A percentile compares a stretch with the other conserved stretches of the same genome.
These are phyloP conservation scores for Hypotaenidia philippensis DNA, from an alignment of 2,797 vertebrate genomes.

Conservation along the genomic window DNA sequence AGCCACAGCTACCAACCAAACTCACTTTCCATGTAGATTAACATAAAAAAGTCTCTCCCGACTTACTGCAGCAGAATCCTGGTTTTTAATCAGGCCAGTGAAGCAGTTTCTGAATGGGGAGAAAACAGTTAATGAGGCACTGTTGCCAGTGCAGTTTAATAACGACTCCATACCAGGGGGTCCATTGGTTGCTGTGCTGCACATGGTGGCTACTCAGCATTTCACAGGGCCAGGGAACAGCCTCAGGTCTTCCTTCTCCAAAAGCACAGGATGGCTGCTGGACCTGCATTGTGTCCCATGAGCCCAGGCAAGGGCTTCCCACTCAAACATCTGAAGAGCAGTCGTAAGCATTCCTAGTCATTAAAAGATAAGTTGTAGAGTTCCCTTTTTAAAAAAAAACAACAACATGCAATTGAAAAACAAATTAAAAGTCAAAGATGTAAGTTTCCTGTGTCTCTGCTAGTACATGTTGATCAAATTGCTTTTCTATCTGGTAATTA, in stretches of 20 bases:
- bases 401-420: not conserved
- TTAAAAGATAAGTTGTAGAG: not conserved
- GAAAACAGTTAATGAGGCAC: not conserved
- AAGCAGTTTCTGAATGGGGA: not conserved
- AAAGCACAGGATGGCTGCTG: not conserved
- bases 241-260: not conserved
- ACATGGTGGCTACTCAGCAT: not conserved
- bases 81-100: not conserved
- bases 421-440: not conserved
- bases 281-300: rapidly evolving
- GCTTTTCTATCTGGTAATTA: not conserved
- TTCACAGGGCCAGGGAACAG: not conserved
- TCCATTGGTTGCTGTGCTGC: not conserved
- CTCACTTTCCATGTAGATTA: not conserved
- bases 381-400: not conserved
- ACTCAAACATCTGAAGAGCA: not conserved
- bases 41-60: not conserved
- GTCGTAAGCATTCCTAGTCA: rapidly evolving
- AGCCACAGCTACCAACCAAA: constrained; percentile 46
- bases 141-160: not conserved
- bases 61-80: not conserved
- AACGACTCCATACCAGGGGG: not conserved
- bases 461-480: not conserved
- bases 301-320: not conserved
- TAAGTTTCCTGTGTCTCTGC: not conserved